Base-by-base conservation (phyloP, 1,140 invertebrate species). In the Magallana ariakensis region DNA sequence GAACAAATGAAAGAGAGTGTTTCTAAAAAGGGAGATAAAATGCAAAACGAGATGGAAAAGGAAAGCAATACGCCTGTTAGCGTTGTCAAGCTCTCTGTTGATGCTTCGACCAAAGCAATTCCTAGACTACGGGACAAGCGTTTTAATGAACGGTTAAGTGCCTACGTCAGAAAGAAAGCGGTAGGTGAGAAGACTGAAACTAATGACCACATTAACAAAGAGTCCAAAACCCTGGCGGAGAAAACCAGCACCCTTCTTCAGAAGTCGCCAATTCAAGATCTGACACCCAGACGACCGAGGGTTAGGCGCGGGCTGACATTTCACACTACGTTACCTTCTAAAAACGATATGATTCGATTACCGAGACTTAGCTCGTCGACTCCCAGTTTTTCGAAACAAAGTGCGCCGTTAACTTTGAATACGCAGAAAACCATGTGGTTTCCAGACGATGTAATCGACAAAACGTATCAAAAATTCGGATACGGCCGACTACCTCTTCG, bases 131-230 rank as follows among this genome's bases (percentile, higher is more conserved):
- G 56, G 5, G 80, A 86, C 15, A 80, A 86, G 46, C 75, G 85
- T 15, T 86, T 86, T 54, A 86, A 86, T 56, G 85, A 86, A 82
- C 75, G 85, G 26, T 22, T 86, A 22, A 86, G 80, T 46, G 75
- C 75, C 11, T 82, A 86, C 19, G 85, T 86, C 15, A 22, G 70
- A 60, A 46, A 86, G 54, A 82, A 86, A n/a, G 75, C 80, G 16
- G 54, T 70, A 1, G 19, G 19, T 19, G 54, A 60, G 15, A 57
- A 60, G 46, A 19, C 5, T 6, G 54, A 82, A 82, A 82, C 46
- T 8, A 82, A 33, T 11, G 80, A 82, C 3, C 46, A 82, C 80
- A 54, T 15, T 8, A 53, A 54, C 15, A 82, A 82, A 54, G 46
- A 82, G 15, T 82, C 54, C 46, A 56, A 82, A 55, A 82, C 46